Evolutionary conservation across 2,888 invertebrate genomes (phyloP).

Genomic region (Physocephala rufipes): DNA sequence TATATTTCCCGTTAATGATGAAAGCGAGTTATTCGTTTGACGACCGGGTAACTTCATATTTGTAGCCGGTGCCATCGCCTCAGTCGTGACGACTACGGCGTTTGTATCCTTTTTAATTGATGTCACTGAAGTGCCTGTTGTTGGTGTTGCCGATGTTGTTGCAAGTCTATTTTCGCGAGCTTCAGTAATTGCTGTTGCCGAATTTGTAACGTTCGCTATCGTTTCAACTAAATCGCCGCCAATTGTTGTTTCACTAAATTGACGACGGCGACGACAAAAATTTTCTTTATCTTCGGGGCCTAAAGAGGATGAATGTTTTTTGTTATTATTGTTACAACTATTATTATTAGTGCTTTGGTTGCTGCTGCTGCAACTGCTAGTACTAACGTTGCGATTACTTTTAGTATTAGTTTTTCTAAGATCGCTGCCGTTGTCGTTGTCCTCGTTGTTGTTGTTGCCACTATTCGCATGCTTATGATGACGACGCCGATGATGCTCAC

Average conservation of each 20-base stretch:
- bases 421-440: conserved; percentile 30
- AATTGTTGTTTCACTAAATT: conserved; percentile 48
- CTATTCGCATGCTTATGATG: conserved; percentile 57
- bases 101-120: neutral
- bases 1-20: conserved; percentile 85
- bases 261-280: conserved; percentile 57
- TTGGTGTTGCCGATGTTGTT: conserved; percentile 25
- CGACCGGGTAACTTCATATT: conserved; percentile 71
- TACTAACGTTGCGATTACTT: conserved; percentile 31
- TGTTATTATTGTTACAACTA: conserved; percentile 26
- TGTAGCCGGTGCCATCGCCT: conserved; percentile 64
- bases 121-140: conserved; percentile 28
- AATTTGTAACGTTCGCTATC: conserved; percentile 43
- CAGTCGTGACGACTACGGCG: conserved; percentile 37
- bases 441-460: conserved; percentile 43
- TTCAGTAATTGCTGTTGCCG: conserved; percentile 43
- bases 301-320: conserved; percentile 50
- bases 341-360: conserved; percentile 38
- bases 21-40: conserved; percentile 87
- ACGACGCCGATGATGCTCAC: conserved; percentile 57
- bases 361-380: conserved; percentile 30
- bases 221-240: conserved; percentile 49
- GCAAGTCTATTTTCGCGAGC: conserved; percentile 5
- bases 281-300: conserved; percentile 62
- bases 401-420: conserved; percentile 36